phyloP scores from a whole-genome alignment of 2,797 vertebrate genomes.

The Ceryle rudis region DNA sequence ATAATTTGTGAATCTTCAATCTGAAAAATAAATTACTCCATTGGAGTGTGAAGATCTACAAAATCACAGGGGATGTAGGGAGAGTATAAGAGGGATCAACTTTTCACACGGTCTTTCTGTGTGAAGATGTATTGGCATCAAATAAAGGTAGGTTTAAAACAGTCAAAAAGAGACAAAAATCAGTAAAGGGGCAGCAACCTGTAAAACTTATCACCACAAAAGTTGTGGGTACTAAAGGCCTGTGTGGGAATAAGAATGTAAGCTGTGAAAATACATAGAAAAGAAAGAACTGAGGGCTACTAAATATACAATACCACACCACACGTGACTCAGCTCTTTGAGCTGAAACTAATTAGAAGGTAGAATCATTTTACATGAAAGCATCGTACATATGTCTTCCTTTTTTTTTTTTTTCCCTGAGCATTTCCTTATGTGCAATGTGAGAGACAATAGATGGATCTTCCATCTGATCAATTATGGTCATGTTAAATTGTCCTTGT shows the following conservation, averaged over 20 bases:
- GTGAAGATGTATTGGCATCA: neutral
- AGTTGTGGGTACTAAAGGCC: neutral
- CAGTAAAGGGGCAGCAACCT: rapidly evolving
- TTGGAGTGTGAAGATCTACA: neutral
- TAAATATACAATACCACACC: neutral
- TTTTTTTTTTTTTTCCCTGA: neutral
- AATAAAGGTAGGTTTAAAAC: neutral
- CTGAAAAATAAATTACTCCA: neutral
- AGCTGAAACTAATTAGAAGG: neutral
- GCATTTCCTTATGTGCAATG: neutral
- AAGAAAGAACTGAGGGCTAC: neutral
- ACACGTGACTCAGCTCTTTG: neutral
- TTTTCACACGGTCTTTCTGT: neutral
- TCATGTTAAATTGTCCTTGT: neutral
- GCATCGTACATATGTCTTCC: neutral
- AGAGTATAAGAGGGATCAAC: rapidly evolving
- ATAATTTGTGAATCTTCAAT: neutral
- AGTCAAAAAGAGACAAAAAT: neutral
- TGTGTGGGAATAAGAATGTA: neutral
- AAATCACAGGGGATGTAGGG: neutral
- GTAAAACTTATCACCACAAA: neutral
- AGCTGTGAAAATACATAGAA: neutral
- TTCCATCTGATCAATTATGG: neutral
- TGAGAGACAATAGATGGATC: neutral
- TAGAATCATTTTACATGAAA: neutral